Conservation (phyloP, 1,140 invertebrate species). For the Calephelis nemesis region DNA sequence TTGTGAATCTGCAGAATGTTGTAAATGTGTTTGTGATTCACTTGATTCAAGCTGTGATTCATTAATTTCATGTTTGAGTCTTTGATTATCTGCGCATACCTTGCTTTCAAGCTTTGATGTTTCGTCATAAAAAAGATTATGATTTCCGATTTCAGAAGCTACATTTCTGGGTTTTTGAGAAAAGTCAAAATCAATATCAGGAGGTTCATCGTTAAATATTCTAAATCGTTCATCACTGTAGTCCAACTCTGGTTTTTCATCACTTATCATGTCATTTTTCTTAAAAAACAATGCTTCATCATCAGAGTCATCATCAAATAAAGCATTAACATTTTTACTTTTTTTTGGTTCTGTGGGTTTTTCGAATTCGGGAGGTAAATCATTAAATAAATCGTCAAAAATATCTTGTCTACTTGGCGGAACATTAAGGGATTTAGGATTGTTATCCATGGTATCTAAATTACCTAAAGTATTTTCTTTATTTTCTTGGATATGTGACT, state of each 20-base stretch:
- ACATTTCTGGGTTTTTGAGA: constrained; percentile 34
- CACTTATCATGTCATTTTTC: constrained; percentile 49
- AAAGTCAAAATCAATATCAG: constrained; percentile 61
- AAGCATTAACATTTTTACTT: constrained; percentile 67
- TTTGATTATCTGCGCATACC: constrained; percentile 1
- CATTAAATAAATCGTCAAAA: constrained; percentile 47
- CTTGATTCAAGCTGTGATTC: too few species aligned
- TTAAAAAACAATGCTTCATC: constrained; percentile 67
- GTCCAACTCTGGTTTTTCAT: constrained; percentile 47
- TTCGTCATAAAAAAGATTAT: constrained; percentile 21
- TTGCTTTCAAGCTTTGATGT: constrained; percentile 13
- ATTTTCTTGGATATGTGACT: constrained; percentile 4
- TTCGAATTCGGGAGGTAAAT: constrained; percentile 59
- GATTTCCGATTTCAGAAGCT: constrained; percentile 10
- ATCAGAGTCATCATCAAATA: constrained; percentile 72
- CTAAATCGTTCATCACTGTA: constrained; percentile 46
- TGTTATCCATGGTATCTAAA: background rate
- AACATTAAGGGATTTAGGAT: constrained; percentile 12
- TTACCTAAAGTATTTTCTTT: background rate
- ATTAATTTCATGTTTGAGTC: too few species aligned
- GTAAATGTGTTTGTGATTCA: too few species aligned
- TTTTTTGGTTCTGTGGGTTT: constrained; percentile 63
- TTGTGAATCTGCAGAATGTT: too few species aligned
- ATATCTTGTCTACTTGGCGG: constrained; percentile 15
- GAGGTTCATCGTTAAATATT: constrained; percentile 69